Base-by-base conservation (phyloP, 2,888 invertebrate species). In the Polymixis lichenea region DNA sequence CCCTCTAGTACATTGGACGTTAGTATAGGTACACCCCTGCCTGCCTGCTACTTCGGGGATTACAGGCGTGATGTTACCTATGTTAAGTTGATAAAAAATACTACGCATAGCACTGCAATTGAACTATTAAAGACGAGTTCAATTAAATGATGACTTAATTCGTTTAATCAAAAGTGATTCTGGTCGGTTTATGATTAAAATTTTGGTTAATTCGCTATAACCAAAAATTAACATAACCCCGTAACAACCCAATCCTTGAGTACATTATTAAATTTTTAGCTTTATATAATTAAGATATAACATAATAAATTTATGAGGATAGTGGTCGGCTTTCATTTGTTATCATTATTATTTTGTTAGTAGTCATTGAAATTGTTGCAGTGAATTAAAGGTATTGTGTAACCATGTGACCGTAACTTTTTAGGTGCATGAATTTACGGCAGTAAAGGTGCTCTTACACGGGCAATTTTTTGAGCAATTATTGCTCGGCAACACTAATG, bases 221-320 rank as follows among this genome's bases (percentile, higher is more conserved):
- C 49, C n/a, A 64, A 70, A 83, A 68, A 84, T 80, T 4, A 28
- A 32, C 58, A 72, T 72, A 60, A 70, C 32, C 32, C n/a, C 17
- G n/a, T 56, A 43, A 60, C 43, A 66, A 62, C 43, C 25, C 28
- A 66, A 74, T 56, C 61, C 51, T 64, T 49, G 61, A 58, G 68
- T 58, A 73, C 32, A 43, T 72, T 65, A 64, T 62, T 72, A 65
- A 73, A 82, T 72, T 60, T 73, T 72, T 32, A 70, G 32, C 70
- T 72, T 76, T 68, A 68, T 67, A 17, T 51, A 67, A 84, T 76
- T 75, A 75, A 69, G 58, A 74, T 53, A 65, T 72, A 61, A 65
- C 60, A 38, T 66, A 72, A 69, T 75, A n/a, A 62, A 75, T 77
- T 75, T 38, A 75, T 51, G 56, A 68, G 61, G 38, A 67, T 53